Base-by-base conservation (phyloP, 2,113 vertebrate species). In the Neodon shergylaensis region DNA sequence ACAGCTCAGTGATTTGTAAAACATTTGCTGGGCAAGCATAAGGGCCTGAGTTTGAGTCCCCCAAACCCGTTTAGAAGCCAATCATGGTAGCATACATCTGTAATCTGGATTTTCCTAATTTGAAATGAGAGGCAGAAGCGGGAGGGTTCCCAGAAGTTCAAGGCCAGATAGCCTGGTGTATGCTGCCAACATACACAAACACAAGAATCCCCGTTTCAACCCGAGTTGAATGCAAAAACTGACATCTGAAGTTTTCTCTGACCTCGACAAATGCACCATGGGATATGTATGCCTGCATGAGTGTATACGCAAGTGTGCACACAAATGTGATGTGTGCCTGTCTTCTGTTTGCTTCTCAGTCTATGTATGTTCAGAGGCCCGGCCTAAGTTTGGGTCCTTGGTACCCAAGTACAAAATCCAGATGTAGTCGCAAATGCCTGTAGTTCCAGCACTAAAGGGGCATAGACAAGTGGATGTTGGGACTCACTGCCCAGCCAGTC, bases 221-320 rank as follows among this genome's bases (percentile, higher is more conserved):
- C 44, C 44, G 8, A 39, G 70, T 39, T 22, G 36, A 73, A 39
- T 7, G 28, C 44, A 78, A 78, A 49, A 47, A 49, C 14, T 1
- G 39, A 17, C 14, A 49, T 78, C 76, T 49, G 44, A 78, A 47
- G 14, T 33, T 78, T 73, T 33, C 76, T 49, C 28, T 33, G 76
- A 78, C 44, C 28, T 49, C 16, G 0, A 78, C 76, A 78, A 78
- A 78, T 78, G 28, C 12, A 44, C 42, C 26, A 47, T 77, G 44
- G 7, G 28, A 31, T 7, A 2, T 13, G 16, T 4, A 33, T 33
- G 2, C 66, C 5, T 26, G 9, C 63, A 8, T 28, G 13, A 1
- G 16, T 49, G 47, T 49, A 11, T 44, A 5, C 44, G 44, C 44
- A 44, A 44, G 44, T 44, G 44, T 44, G 16, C 68, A 36, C 33